Percentiles rank a stretch among this genome's conserved stretches.
These are phyloP conservation scores for Gadopsis bispinosus DNA, from an alignment of 2,797 vertebrate species.

Conservation along the genomic window DNA sequence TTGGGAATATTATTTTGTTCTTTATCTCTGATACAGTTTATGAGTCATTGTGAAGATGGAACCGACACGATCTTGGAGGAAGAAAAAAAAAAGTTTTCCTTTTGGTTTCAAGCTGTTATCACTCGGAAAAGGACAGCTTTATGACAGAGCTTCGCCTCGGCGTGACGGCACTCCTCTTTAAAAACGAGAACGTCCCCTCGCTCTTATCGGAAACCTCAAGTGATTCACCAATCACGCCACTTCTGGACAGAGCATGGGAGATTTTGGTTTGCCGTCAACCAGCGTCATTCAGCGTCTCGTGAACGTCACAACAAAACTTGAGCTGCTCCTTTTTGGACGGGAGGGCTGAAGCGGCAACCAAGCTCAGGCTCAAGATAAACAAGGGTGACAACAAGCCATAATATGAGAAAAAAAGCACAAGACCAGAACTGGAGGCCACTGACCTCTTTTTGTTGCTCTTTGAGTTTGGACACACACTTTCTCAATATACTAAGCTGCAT, in stretches of 20 bases:
- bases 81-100: neutral
- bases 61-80: constrained; percentile 17
- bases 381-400: constrained; percentile 42
- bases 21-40: constrained; percentile 3
- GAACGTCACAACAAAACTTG: constrained; percentile 66
- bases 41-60: constrained; percentile 15
- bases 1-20: constrained; percentile 1
- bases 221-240: neutral
- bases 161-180: constrained; percentile 6
- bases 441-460: constrained; percentile 57
- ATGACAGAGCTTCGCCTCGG: neutral
- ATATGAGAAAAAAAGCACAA: constrained; percentile 31
- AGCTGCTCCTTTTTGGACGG: constrained; percentile 46
- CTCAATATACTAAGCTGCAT: constrained; percentile 8
- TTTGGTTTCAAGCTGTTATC: constrained; percentile 9
- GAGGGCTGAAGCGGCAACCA: constrained; percentile 49
- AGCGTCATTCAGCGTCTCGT: constrained; percentile 50
- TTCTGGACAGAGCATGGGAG: constrained; percentile 15
- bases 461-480: constrained; percentile 42
- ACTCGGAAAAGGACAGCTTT: neutral
- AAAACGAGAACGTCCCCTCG: neutral
- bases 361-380: constrained; percentile 70
- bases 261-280: constrained; percentile 19
- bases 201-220: constrained; percentile 20
- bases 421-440: constrained; percentile 34